phyloP scores from a whole-genome alignment of 2,113 vertebrate species.

The Scolopax mira region DNA sequence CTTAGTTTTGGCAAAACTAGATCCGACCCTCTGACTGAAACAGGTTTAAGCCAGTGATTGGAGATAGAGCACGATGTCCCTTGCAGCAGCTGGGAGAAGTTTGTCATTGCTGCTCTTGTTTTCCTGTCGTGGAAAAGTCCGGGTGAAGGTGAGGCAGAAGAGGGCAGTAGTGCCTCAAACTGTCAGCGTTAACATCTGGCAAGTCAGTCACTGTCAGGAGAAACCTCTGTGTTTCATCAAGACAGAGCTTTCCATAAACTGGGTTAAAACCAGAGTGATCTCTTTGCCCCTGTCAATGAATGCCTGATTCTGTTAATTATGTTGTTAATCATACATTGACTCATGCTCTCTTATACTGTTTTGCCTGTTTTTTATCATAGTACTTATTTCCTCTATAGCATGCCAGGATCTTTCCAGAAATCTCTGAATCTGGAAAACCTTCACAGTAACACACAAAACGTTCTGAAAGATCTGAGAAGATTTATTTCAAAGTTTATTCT shows the following conservation, averaged over 20 bases:
- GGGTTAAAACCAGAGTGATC: background rate
- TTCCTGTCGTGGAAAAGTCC: background rate
- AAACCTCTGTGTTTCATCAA: background rate
- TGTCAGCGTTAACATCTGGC: background rate
- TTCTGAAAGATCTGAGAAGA: background rate
- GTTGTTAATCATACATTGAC: background rate
- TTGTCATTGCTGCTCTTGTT: background rate
- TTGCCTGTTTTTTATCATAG: background rate
- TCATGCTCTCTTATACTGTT: background rate
- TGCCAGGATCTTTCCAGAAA: background rate
- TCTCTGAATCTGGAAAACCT: background rate
- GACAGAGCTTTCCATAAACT: background rate
- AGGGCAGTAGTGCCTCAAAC: conserved; percentile 1
- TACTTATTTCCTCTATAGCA: background rate
- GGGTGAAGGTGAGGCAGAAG: background rate
- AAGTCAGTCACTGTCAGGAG: background rate
- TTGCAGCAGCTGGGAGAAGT: background rate
- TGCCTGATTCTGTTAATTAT: background rate
- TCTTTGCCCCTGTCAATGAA: background rate
- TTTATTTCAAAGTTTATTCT: background rate
- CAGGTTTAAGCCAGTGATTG: background rate
- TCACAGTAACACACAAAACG: background rate
- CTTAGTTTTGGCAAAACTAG: background rate
- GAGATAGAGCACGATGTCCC: background rate
- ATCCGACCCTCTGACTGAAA: background rate